phyloP scores from a whole-genome alignment of 1,140 invertebrate species.

The Drosophila bocki region DNA sequence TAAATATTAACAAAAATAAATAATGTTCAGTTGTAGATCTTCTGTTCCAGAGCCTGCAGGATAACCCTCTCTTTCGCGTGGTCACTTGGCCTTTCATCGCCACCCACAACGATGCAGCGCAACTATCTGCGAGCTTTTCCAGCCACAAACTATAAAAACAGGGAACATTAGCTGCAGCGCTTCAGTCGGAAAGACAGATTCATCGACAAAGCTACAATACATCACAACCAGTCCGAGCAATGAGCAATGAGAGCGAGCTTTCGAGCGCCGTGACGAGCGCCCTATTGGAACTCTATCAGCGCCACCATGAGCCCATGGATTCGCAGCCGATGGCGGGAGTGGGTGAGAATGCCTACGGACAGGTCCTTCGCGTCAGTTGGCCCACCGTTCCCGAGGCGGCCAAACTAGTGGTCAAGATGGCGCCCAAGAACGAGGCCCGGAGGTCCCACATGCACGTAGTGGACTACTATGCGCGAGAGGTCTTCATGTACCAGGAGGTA shows the following conservation, averaged over 20 bases:
- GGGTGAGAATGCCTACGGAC: slow-evolving; percentile 69
- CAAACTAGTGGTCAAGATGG: slow-evolving; percentile 58
- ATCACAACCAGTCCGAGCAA: slow-evolving; percentile 5
- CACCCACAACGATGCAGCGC: slow-evolving; percentile 22
- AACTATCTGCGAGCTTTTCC: slow-evolving; percentile 28
- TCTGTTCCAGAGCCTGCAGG: background rate
- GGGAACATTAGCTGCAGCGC: slow-evolving; percentile 18
- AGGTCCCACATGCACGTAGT: slow-evolving; percentile 60
- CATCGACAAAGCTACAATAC: slow-evolving; percentile 6
- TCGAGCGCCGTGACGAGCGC: slow-evolving; percentile 31
- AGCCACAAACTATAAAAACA: slow-evolving; percentile 31
- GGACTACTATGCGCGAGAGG: slow-evolving; percentile 61
- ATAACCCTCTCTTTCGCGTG: background rate
- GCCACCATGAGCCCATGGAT: slow-evolving; percentile 16
- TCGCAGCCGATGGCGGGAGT: slow-evolving; percentile 50
- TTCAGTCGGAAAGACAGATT: slow-evolving; percentile 39
- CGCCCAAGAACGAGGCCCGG: slow-evolving; percentile 61
- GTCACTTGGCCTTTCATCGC: background rate
- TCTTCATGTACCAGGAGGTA: slow-evolving; percentile 62
- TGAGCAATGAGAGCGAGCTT: slow-evolving; percentile 42
- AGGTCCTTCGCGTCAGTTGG: slow-evolving; percentile 53
- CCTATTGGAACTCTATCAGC: slow-evolving; percentile 37
- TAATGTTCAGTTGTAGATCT: background rate
- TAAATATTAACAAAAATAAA: background rate
- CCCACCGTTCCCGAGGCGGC: slow-evolving; percentile 6